A percentile compares a stretch with the other conserved stretches of the same genome.
Evolutionary conservation across 1,140 invertebrate species (phyloP).

Genomic region (Drosophila azteca): DNA sequence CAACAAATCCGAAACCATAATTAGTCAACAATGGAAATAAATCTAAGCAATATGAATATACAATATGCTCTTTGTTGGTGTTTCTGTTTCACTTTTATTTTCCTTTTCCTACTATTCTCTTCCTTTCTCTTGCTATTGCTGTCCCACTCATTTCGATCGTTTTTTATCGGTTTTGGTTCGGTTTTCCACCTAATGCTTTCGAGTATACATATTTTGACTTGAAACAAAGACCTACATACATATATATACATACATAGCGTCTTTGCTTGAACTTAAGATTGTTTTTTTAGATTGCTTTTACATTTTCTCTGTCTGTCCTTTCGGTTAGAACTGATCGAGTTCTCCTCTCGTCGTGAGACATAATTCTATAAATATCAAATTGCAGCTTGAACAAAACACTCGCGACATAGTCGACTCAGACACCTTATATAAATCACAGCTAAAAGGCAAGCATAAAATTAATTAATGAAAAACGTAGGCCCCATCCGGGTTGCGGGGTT

Average conservation of each 20-base stretch:
- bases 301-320: background rate
- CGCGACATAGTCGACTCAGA: background rate
- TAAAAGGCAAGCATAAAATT: constrained; percentile 78
- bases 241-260: too few species aligned
- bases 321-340: background rate
- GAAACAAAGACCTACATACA: too few species aligned
- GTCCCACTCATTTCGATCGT: too few species aligned
- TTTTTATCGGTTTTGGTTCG: too few species aligned
- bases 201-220: too few species aligned
- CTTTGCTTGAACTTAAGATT: too few species aligned
- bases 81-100: constrained; percentile 2
- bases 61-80: constrained; percentile 11
- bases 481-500: constrained; percentile 16
- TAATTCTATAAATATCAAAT: constrained; percentile 39
- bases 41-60: constrained; percentile 6
- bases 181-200: too few species aligned
- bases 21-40: constrained; percentile 61
- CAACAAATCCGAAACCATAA: constrained; percentile 65
- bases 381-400: constrained; percentile 5
- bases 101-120: background rate
- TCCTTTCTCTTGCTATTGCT: background rate
- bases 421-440: constrained; percentile 66
- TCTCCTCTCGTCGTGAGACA: background rate
- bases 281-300: too few species aligned
- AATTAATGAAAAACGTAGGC: constrained; percentile 52